These are phyloP conservation scores for Neodontobutis hainanensis DNA, from an alignment of 2,113 vertebrate genomes.

Conservation along the genomic window DNA sequence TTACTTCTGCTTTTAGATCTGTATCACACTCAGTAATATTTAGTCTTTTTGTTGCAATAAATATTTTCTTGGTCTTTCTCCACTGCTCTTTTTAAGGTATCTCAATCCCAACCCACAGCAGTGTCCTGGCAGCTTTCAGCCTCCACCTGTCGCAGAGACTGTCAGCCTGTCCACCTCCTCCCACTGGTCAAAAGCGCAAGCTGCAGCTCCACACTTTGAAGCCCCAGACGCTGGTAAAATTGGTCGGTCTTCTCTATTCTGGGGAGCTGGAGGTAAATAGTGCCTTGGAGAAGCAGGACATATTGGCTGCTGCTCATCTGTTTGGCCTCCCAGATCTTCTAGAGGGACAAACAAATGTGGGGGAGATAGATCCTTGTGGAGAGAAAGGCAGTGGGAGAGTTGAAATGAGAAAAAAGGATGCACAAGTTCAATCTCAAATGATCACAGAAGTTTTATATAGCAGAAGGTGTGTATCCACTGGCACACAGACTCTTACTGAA, in stretches of 20 bases:
- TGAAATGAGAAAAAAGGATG: constrained; percentile 36
- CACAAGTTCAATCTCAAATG: constrained; percentile 28
- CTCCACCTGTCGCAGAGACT: constrained; percentile 84
- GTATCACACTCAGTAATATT: background rate
- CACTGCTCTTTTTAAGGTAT: constrained; percentile 72
- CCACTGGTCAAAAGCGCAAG: constrained; percentile 66
- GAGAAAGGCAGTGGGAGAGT: constrained; percentile 16
- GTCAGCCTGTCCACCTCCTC: constrained; percentile 55
- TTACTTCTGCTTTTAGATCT: too few species aligned
- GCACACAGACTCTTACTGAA: constrained; percentile 43
- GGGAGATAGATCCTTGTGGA: background rate
- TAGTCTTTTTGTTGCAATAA: background rate
- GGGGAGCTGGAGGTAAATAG: constrained; percentile 82
- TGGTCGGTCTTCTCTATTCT: constrained; percentile 86
- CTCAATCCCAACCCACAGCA: constrained; percentile 85
- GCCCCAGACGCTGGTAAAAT: constrained; percentile 80
- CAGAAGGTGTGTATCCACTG: constrained; percentile 24
- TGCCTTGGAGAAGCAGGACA: constrained; percentile 76
- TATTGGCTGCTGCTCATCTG: constrained; percentile 79
- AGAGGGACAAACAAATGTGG: constrained; percentile 31
- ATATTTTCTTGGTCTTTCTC: background rate
- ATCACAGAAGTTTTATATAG: background rate
- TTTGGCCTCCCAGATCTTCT: constrained; percentile 80
- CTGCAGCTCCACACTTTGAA: constrained; percentile 80
- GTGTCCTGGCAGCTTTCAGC: constrained; percentile 86